Conservation (phyloP, 2,113 vertebrate genomes). For the Rhegmatorhina hoffmannsi region DNA sequence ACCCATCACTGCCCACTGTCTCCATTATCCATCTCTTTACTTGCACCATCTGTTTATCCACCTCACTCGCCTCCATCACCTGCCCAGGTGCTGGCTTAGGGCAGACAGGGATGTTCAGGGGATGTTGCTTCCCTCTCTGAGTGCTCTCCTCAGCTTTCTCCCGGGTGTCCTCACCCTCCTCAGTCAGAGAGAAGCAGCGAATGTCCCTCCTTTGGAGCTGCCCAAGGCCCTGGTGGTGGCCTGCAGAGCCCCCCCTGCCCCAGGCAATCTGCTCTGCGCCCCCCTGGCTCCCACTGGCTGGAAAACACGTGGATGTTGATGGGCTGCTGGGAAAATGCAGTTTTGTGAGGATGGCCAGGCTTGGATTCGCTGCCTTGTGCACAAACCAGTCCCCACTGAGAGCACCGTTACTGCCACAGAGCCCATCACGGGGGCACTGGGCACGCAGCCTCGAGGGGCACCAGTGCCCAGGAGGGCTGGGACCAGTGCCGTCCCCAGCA, state of each 20-base stretch:
- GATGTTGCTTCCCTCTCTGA: background rate
- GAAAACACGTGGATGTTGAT: fast-evolving
- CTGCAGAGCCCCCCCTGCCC: background rate
- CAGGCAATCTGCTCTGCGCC: background rate
- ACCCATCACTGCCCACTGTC: background rate
- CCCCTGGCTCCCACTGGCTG: background rate
- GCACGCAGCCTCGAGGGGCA: background rate
- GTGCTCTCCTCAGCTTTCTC: background rate
- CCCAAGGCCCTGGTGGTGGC: background rate
- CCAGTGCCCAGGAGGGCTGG: background rate
- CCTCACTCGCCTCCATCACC: fast-evolving
- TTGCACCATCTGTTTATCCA: background rate
- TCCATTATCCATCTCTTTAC: background rate
- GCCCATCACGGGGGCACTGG: background rate
- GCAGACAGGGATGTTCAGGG: background rate
- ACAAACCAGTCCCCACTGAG: no score
- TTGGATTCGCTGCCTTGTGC: background rate
- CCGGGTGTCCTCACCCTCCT: background rate
- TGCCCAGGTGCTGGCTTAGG: background rate
- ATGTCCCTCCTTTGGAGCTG: background rate
- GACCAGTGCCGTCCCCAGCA: fast-evolving
- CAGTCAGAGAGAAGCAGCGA: background rate
- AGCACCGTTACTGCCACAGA: background rate
- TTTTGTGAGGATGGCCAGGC: background rate
- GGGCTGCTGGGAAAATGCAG: background rate